Percentiles rank a stretch among this genome's conserved stretches.
These are phyloP conservation scores for Pithys albifrons DNA, from an alignment of 2,113 vertebrate genomes.

Conservation along the genomic window DNA sequence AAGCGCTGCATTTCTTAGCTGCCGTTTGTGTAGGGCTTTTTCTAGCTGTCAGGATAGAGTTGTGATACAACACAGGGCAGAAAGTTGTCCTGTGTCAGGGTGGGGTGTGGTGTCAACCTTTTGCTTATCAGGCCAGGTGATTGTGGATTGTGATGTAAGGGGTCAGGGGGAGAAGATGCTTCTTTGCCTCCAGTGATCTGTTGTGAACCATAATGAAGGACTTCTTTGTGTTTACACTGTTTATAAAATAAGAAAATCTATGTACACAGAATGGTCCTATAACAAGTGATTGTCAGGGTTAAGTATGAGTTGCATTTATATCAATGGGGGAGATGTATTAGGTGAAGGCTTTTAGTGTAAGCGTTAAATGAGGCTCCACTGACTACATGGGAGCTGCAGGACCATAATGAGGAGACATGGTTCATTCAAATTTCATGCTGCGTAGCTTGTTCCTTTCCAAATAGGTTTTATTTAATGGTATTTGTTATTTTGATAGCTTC, in stretches of 20 bases:
- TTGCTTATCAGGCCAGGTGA: neutral
- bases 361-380: neutral
- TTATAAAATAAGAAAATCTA: neutral
- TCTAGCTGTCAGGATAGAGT: neutral
- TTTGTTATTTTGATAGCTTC: slow-evolving; percentile 27
- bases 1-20: neutral
- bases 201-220: neutral
- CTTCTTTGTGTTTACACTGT: neutral
- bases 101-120: neutral
- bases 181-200: neutral
- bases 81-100: neutral
- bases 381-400: neutral
- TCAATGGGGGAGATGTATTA: neutral
- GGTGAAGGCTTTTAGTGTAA: neutral
- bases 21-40: neutral
- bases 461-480: slow-evolving; percentile 15
- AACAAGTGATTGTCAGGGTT: neutral
- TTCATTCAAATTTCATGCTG: slow-evolving; percentile 8
- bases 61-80: neutral
- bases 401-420: neutral
- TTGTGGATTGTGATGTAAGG: neutral
- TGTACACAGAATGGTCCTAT: fast-evolving
- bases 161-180: neutral
- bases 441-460: neutral
- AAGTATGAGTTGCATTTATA: neutral